Evolutionary conservation across 2,888 invertebrate genomes (phyloP), one percentile per base, ranked within the genome.

Genomic region (Lottia gigantea): DNA sequence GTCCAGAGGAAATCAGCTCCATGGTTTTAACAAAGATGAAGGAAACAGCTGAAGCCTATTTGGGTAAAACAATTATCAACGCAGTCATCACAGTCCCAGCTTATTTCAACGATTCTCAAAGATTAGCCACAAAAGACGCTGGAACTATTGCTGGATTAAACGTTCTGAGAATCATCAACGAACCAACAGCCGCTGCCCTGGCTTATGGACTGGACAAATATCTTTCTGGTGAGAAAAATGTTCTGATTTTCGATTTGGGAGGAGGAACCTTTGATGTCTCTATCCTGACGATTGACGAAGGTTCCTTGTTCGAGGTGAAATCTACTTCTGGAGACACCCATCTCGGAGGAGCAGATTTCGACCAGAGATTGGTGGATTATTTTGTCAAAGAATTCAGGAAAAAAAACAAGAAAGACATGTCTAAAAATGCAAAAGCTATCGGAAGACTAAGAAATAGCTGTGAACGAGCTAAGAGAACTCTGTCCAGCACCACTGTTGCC

Each of bases 1-100:
- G 93, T 89, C 95, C 95, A 0, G 95, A 95, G 89, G 95, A 96
- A 90, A 93, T 95, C 78, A 94, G 93, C 86, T 95, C 95, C 64
- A 95, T 95, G 95, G 95, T 96, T 67, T 91, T 96, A 78, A 93
- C 92, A 26, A 95, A 95, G 88, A 96, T 96, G 95, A 95, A 94
- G 91, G 83, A 85, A 69, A 87, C 83, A 3, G 89, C 89, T 49
- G 89, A 90, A 76, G 85, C 87, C 6, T 89, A 84, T 79, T 82
- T 89, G 68, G 97, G 96, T 67, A 92, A 93, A 66, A 79, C 71
- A 19, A 83, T 86, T 1, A 79, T 72, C 8, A 80, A 86, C 62
- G 86, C 86, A 31, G 87, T 88, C 7, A 77, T 87, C 26, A 87
- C 87, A 14, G 87, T 87, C 12, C 87, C 87, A 7, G 87, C 87